A percentile compares a stretch with the other conserved stretches of the same genome.
phyloP scores from a whole-genome alignment of 2,113 vertebrate genomes.

The Catharus bicknelli region DNA sequence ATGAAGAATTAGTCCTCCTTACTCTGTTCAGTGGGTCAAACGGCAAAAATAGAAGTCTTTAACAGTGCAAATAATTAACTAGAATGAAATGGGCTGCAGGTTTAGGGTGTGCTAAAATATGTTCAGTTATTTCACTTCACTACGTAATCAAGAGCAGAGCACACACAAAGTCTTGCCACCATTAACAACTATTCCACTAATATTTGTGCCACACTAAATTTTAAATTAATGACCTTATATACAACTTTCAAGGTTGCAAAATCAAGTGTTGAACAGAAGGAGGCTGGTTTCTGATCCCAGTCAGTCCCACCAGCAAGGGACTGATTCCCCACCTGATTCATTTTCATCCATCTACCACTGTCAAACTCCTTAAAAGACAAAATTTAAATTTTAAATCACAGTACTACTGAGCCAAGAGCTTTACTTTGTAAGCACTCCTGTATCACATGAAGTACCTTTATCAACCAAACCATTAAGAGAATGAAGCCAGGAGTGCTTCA shows the following conservation, averaged over 20 bases:
- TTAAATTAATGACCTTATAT: not conserved
- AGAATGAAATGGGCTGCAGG: not conserved
- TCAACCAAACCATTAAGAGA: not conserved
- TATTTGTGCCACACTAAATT: not conserved
- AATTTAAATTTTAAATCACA: not conserved
- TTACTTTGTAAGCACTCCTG: not conserved
- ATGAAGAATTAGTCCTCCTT: not conserved
- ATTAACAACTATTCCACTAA: not conserved
- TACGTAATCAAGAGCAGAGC: accelerated
- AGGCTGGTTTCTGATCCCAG: not conserved
- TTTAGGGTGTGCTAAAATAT: not conserved
- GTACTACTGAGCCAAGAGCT: not conserved
- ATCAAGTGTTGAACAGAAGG: not conserved
- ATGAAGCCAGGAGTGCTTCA: not conserved
- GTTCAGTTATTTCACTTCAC: not conserved
- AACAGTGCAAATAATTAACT: not conserved
- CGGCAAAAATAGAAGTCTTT: not conserved
- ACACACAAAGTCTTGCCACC: not conserved
- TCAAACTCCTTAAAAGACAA: not conserved
- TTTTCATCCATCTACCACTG: not conserved
- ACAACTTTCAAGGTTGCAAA: not conserved
- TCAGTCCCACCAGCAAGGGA: not conserved
- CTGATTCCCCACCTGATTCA: not conserved
- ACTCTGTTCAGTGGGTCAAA: not conserved
- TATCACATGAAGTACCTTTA: not conserved